Evolutionary conservation across 2,888 invertebrate species (phyloP).

Genomic region (Eustalomyia histrio): DNA sequence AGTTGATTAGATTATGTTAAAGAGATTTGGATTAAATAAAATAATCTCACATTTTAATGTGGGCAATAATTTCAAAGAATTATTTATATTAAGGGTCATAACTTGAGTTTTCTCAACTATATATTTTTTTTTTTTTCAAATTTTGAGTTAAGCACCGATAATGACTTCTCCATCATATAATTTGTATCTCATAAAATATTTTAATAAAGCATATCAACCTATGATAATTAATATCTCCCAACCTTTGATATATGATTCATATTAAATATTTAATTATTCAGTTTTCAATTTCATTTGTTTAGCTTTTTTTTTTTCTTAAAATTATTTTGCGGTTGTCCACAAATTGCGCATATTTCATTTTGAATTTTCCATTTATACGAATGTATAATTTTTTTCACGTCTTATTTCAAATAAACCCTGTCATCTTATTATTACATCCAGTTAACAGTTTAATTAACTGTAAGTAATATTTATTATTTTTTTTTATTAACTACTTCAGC

Average conservation of each 20-base stretch:
- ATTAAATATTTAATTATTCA: not conserved
- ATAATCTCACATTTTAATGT: conserved; percentile 35
- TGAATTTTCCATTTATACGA: not conserved
- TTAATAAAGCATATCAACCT: no score
- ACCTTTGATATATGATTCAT: not conserved
- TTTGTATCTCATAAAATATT: no score
- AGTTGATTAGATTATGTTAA: conserved; percentile 43
- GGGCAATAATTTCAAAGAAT: conserved; percentile 9
- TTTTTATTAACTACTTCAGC: conserved; percentile 1
- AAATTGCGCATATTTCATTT: conserved; percentile 49
- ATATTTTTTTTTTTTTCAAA: no score
- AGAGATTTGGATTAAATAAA: conserved; percentile 36
- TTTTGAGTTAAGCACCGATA: no score
- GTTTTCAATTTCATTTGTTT: conserved; percentile 18
- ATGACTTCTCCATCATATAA: no score
- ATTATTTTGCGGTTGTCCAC: conserved; percentile 53
- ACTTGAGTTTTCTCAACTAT: no score
- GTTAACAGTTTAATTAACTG: conserved; percentile 64
- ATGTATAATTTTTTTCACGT: conserved; percentile 24
- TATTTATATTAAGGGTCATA: no score
- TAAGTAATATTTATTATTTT: conserved; percentile 54
- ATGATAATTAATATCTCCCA: no score
- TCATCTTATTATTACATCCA: conserved; percentile 59
- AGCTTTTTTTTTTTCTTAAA: conserved; percentile 32
- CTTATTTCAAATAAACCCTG: conserved; percentile 14